Conservation (phyloP, 1,140 invertebrate species). For the Drosophila orena region DNA sequence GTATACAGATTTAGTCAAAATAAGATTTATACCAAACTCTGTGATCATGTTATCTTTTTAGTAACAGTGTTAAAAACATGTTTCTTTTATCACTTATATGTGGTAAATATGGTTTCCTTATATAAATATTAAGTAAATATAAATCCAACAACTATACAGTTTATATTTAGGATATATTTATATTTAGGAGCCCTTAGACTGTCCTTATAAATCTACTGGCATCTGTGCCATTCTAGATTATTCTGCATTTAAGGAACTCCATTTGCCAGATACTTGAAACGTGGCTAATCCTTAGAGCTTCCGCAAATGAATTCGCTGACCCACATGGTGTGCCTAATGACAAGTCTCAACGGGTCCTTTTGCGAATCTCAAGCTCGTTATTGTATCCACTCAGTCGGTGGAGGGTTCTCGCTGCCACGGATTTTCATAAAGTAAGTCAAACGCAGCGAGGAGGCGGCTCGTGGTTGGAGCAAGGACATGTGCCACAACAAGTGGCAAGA, state of each 20-base stretch:
- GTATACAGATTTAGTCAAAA: too few species aligned
- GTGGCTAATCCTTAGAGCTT: neutral
- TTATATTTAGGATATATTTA: too few species aligned
- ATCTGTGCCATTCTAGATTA: too few species aligned
- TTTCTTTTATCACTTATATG: too few species aligned
- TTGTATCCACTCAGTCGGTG: constrained; percentile 40
- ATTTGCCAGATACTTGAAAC: neutral
- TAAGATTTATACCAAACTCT: too few species aligned
- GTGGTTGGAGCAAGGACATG: constrained; percentile 27
- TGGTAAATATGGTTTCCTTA: too few species aligned
- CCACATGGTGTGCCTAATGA: constrained; percentile 44
- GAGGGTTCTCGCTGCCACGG: constrained; percentile 29
- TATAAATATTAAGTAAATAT: too few species aligned
- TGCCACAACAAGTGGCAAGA: constrained; percentile 71
- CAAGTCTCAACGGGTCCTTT: constrained; percentile 10
- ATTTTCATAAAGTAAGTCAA: constrained; percentile 47
- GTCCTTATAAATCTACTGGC: too few species aligned
- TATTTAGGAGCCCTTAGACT: too few species aligned
- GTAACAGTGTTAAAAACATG: too few species aligned
- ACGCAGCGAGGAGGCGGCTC: constrained; percentile 4
- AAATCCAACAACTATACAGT: too few species aligned
- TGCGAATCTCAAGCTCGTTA: constrained; percentile 17
- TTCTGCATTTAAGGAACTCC: neutral
- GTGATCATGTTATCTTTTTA: too few species aligned
- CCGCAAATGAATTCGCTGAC: constrained; percentile 25